A percentile compares a stretch with the other conserved stretches of the same genome.
Evolutionary conservation across 1,140 invertebrate species (phyloP).

Genomic region (Wiebesia pumilae): DNA sequence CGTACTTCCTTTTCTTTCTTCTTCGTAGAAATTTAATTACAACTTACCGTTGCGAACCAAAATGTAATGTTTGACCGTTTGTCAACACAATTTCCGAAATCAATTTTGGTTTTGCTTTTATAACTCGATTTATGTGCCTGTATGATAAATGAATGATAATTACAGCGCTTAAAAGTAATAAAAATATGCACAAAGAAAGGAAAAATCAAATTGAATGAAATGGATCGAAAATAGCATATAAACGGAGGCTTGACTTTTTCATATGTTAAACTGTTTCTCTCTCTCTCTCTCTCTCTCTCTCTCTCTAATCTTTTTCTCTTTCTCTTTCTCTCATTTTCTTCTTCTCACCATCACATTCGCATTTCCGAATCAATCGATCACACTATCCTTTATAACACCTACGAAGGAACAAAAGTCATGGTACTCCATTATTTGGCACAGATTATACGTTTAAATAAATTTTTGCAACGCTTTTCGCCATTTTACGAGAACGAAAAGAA

Average conservation of each 20-base stretch:
- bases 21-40: slow-evolving; percentile 33
- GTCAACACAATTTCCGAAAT: not conserved
- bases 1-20: slow-evolving; percentile 22
- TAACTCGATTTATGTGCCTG: slow-evolving; percentile 11
- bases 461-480: not conserved
- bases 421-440: slow-evolving; percentile 67
- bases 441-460: slow-evolving; percentile 59
- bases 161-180: slow-evolving; percentile 36
- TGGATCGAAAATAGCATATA: slow-evolving; percentile 27
- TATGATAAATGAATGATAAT: slow-evolving; percentile 28
- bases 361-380: slow-evolving; percentile 31
- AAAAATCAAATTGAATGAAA: slow-evolving; percentile 40
- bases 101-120: not conserved
- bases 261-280: not conserved
- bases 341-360: slow-evolving; percentile 22
- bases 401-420: slow-evolving; percentile 66
- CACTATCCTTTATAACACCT: slow-evolving; percentile 56
- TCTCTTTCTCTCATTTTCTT: not conserved
- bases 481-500: slow-evolving; percentile 23
- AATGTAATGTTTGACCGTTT: not conserved
- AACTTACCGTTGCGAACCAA: slow-evolving; percentile 22
- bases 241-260: slow-evolving; percentile 15
- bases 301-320: not conserved
- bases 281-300: not conserved
- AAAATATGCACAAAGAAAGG: slow-evolving; percentile 37